Base-by-base conservation (phyloP, 1,140 invertebrate species). In the Drosophila rufa region DNA sequence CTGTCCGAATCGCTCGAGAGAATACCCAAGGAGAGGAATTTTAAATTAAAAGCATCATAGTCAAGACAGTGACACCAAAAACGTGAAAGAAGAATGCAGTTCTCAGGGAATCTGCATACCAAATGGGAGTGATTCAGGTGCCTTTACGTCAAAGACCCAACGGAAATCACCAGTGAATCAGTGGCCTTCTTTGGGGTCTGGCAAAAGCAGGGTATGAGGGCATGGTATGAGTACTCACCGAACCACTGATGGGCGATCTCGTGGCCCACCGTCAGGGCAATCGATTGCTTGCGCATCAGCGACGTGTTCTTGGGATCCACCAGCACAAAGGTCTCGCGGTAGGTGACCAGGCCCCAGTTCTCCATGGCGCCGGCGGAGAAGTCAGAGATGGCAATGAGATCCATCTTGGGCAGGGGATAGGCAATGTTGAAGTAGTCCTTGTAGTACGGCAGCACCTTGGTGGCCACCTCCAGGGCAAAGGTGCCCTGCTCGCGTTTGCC, bases 391-490 rank as follows among this genome's bases (percentile, higher is more conserved):
- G 98, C 98, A 84, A 99, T 97, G 47, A 99, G 95, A 94, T 99
- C 98, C 90, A 99, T 97, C 93, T 99, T 99, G 11, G 98, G 98
- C 45, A 99, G 93, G 0, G 98, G 98, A 94, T 99, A 99, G 2
- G 97, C 96, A 76, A 99, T 97, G 66, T 97, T 95, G 93, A 99
- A 99, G 91, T 99, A 99, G 27, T 97, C 95, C 81, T 98, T 98
- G 93, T 99, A 99, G 91, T 97, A 99, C 1, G 98, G 97, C 22
- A 99, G 92, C 14, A 98, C 96, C 94, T 97, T 96, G 2, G 95
- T 96, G 15, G 97, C 96, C 3, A 97, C 96, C 87, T 99, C 95
- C 2, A 99, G 93, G 1, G 98, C 98, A 94, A 99, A 99, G 64
- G 95, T 90, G 5, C 98, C 98, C 92, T 99, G 98, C 80, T 99